phyloP scores from a whole-genome alignment of 2,888 invertebrate species.

The Panopea generosa region DNA sequence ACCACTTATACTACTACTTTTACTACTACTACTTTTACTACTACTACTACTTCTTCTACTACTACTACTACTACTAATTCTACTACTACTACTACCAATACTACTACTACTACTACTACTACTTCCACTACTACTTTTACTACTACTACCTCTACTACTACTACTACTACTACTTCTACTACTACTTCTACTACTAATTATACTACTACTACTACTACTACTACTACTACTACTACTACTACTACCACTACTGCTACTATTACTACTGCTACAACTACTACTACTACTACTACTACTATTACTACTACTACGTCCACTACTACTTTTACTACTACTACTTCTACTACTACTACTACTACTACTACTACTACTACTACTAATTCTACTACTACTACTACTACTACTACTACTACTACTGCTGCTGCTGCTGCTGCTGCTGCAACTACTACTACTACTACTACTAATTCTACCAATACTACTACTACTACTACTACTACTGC shows the following conservation, averaged over 20 bases:
- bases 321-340: background rate
- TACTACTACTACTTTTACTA: background rate
- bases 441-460: background rate
- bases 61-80: background rate
- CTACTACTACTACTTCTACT: constrained; percentile 1
- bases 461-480: too few species aligned
- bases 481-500: constrained; percentile 3
- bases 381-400: too few species aligned
- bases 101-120: too few species aligned
- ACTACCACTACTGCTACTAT: background rate
- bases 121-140: too few species aligned
- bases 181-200: too few species aligned
- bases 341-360: constrained; percentile 1
- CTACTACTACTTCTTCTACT: background rate
- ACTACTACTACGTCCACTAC: background rate
- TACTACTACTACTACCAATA: too few species aligned
- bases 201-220: too few species aligned
- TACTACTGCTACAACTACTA: too few species aligned
- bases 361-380: constrained; percentile 1
- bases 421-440: background rate
- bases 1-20: too few species aligned
- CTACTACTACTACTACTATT: too few species aligned
- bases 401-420: background rate
- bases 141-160: too few species aligned
- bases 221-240: constrained; percentile 1